Evolutionary conservation across 2,888 invertebrate species (phyloP), one percentile per base, ranked within the genome.

Genomic region (Ophioninae sp.): DNA sequence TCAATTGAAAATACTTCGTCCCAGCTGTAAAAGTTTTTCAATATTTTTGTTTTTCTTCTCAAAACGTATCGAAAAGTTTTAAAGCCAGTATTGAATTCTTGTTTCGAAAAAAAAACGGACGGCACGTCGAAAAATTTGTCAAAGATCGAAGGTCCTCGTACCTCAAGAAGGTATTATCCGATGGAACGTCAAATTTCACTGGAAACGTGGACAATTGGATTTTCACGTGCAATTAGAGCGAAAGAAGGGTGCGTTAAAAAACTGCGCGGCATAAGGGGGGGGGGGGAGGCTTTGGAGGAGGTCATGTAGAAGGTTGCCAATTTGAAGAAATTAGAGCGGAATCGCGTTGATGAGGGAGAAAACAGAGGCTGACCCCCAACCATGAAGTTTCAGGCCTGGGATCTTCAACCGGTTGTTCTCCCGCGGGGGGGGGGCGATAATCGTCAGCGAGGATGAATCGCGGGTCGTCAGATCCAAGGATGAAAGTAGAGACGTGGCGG

Each of bases 381-480:
- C 30, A 30, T 30, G 30, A 30, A 30, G 41, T 59, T 39, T n/a
- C n/a, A 13, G 30, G 10, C 37, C 39, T 39, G 59, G 21, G 74
- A 82, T 65, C 79, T 74, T 70, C 59, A 39, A 10, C 65, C 50
- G 17, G 20, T 21, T 72, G 79, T 57, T 65, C 62, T 69, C 80
- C 75, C 75, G 75, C 64, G 65, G 13, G 39, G 64, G 73, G 67
- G n/a, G 50, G 64, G 72, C 70, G 70, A 85, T 84, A 82, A 85
- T 82, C 82, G 77, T 85, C 82, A 75, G 72, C 74, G 76, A 82
- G 68, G 73, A 75, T 69, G 50, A 30, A 30, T 75, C 70, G 76
- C 70, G 76, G 64, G 65, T 59, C 61, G 44, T 65, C 59, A 41
- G 59, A n/a, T 72, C 62, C 65, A 76, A 59, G 70, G 72, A 59